These are phyloP conservation scores for Agelas oroides DNA, from an alignment of 37 sponge, comb jelly and placozoan genomes.

Conservation along the genomic window DNA sequence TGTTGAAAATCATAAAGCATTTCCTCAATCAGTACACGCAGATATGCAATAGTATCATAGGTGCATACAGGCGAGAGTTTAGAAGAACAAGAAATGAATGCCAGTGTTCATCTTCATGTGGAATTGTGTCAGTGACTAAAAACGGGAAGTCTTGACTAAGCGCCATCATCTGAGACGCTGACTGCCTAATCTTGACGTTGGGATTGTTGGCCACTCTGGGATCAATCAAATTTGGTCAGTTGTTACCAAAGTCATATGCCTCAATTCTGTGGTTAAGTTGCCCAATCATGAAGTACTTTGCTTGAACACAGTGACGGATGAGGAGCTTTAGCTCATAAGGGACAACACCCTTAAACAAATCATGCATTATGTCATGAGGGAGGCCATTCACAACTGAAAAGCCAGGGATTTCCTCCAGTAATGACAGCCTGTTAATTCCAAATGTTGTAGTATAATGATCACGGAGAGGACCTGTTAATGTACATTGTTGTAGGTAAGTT, in stretches of 20 bases:
- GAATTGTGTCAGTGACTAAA: conserved; percentile 39
- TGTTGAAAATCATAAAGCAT: conserved; percentile 26
- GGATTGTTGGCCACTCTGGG: not conserved
- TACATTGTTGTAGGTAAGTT: conserved; percentile 34
- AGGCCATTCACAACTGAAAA: conserved; percentile 33
- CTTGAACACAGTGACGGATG: conserved; percentile 31
- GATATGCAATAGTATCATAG: conserved; percentile 40
- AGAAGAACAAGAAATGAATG: conserved; percentile 43
- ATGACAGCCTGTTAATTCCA: conserved; percentile 15
- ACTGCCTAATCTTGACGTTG: conserved; percentile 7
- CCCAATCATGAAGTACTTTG: conserved; percentile 15
- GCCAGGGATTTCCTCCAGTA: conserved; percentile 42
- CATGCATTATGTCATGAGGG: conserved; percentile 59
- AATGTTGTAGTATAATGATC: conserved; percentile 38
- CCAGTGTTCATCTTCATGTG: conserved; percentile 46
- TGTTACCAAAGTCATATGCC: conserved; percentile 22
- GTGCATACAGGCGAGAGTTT: conserved; percentile 20
- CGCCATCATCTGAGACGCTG: conserved; percentile 45
- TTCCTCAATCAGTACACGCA: conserved; percentile 43
- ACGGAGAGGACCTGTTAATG: conserved; percentile 5
- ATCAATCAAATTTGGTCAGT: conserved; percentile 23
- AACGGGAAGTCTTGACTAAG: conserved; percentile 18
- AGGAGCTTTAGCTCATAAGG: conserved; percentile 32
- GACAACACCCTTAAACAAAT: conserved; percentile 48
- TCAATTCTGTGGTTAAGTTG: conserved; percentile 22